Evolutionary conservation across 1,140 invertebrate genomes (phyloP).

Genomic region (Aleiodes sp.): DNA sequence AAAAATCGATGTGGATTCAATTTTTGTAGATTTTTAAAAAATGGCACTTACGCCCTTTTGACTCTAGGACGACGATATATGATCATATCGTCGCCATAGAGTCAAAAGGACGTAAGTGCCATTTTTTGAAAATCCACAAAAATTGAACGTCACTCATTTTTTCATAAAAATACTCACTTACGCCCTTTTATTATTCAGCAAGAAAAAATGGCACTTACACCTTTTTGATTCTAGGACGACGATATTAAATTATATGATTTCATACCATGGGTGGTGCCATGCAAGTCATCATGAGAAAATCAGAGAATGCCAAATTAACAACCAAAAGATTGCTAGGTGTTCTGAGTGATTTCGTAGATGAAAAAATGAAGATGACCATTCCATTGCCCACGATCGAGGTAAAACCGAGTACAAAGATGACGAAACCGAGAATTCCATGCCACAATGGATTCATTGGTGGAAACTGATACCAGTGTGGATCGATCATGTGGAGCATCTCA

Average conservation of each 20-base stretch:
- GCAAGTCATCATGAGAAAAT: constrained; percentile 65
- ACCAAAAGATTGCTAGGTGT: constrained; percentile 71
- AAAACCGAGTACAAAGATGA: constrained; percentile 71
- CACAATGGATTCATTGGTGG: constrained; percentile 73
- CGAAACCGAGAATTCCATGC: constrained; percentile 73
- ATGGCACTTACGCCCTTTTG: no score
- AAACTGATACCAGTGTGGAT: constrained; percentile 73
- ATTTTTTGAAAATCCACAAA: no score
- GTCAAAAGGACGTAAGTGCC: no score
- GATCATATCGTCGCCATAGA: no score
- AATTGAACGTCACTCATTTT: no score
- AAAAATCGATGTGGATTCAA: no score
- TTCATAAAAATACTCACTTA: no score
- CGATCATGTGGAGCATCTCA: constrained; percentile 71
- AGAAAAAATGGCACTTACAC: background rate
- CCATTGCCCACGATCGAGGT: constrained; percentile 70
- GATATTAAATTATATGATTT: constrained; percentile 52
- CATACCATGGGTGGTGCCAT: constrained; percentile 60
- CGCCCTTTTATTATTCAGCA: no score
- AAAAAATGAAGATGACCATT: constrained; percentile 73
- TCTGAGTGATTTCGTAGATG: constrained; percentile 68
- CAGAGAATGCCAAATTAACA: constrained; percentile 70
- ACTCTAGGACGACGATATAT: no score
- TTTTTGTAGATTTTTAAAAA: no score
- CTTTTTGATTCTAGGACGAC: constrained; percentile 53